phyloP scores from a whole-genome alignment of 2,888 invertebrate genomes.

The Nephrotoma flavescens region DNA sequence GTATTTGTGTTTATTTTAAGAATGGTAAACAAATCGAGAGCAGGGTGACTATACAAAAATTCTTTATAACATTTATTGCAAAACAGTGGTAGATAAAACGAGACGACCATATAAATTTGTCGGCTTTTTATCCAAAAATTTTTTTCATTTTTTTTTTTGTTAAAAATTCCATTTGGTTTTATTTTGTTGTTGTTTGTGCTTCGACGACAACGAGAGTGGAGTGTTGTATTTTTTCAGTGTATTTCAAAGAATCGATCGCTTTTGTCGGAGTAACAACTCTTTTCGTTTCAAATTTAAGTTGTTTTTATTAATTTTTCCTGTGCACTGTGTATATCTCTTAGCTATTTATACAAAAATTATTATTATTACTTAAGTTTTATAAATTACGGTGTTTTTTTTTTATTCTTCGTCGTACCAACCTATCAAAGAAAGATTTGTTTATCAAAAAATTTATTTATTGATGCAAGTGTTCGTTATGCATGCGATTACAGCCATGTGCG shows the following conservation, averaged over 20 bases:
- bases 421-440: background rate
- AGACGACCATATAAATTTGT: background rate
- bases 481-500: background rate
- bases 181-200: background rate
- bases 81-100: background rate
- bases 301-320: background rate
- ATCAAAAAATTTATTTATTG: background rate
- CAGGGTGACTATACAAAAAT: background rate
- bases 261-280: background rate
- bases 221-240: background rate
- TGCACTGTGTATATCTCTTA: background rate
- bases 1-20: background rate
- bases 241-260: constrained; percentile 2
- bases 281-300: background rate
- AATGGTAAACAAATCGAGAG: background rate
- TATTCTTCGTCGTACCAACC: background rate
- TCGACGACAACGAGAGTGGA: background rate
- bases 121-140: background rate
- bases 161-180: background rate
- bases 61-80: background rate
- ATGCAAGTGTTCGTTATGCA: background rate
- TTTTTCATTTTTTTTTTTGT: background rate
- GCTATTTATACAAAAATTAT: background rate
- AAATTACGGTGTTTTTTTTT: background rate
- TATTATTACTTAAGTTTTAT: background rate